Percentiles rank a stretch among this genome's conserved stretches.
These are phyloP conservation scores for Eupleurogrammus muticus DNA, from an alignment of 2,797 vertebrate species.

Conservation along the genomic window DNA sequence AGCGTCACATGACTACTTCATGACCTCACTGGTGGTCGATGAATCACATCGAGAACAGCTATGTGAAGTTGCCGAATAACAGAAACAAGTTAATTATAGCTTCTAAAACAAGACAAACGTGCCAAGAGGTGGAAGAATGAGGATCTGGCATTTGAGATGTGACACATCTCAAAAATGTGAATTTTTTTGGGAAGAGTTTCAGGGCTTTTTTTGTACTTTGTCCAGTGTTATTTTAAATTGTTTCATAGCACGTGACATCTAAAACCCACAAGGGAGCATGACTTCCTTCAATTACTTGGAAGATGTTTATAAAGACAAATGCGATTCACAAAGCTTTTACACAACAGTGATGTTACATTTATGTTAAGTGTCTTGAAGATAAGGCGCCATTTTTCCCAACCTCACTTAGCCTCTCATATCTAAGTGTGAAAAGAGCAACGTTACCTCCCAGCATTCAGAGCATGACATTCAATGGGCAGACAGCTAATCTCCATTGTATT, in stretches of 20 bases:
- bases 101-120: conserved; percentile 11
- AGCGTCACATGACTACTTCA: conserved; percentile 63
- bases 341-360: not conserved
- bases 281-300: conserved; percentile 7
- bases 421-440: conserved; percentile 7
- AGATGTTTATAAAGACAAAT: not conserved
- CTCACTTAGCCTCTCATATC: conserved; percentile 4
- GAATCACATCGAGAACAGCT: conserved; percentile 59
- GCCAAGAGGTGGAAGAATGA: conserved; percentile 9
- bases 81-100: conserved; percentile 22
- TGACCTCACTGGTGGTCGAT: conserved; percentile 58
- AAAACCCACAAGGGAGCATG: conserved; percentile 11
- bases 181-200: conserved; percentile 10
- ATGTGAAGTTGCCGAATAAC: conserved; percentile 27
- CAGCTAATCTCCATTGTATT: conserved; percentile 2
- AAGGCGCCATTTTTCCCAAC: not conserved
- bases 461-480: conserved; percentile 1
- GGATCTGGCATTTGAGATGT: not conserved
- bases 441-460: conserved; percentile 11
- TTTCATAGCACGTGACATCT: not conserved
- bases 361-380: not conserved
- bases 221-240: not conserved
- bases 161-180: conserved; percentile 1
- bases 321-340: not conserved
- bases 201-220: not conserved